These are phyloP conservation scores for Drosophila mauritiana DNA, from an alignment of 1,140 invertebrate genomes.

Conservation along the genomic window DNA sequence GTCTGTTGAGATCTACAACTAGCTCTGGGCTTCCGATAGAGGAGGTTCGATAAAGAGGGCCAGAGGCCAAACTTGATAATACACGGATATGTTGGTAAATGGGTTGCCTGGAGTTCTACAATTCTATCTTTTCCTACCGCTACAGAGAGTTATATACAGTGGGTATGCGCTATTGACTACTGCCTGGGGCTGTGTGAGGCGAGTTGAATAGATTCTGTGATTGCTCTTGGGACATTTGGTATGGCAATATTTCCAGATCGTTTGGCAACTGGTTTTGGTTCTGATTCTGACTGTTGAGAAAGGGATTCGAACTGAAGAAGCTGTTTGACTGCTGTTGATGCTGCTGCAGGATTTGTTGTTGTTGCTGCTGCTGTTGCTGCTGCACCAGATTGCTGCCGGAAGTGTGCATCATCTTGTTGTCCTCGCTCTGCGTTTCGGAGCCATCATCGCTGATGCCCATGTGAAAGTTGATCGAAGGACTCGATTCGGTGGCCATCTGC, in stretches of 20 bases:
- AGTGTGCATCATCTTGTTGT: slow-evolving; percentile 60
- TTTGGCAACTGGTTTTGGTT: slow-evolving; percentile 70
- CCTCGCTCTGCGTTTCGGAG: slow-evolving; percentile 68
- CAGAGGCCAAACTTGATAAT: slow-evolving; percentile 41
- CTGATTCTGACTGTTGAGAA: slow-evolving; percentile 51
- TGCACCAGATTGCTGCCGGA: slow-evolving; percentile 30
- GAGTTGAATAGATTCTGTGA: slow-evolving; percentile 79
- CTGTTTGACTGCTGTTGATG: slow-evolving; percentile 49
- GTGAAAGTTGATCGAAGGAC: slow-evolving; percentile 73
- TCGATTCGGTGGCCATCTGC: slow-evolving; percentile 80
- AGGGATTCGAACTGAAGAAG: slow-evolving; percentile 60
- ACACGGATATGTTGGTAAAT: slow-evolving; percentile 1
- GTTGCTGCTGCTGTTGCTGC: slow-evolving; percentile 44
- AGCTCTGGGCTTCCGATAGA: slow-evolving; percentile 28
- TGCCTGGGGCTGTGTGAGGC: slow-evolving; percentile 58
- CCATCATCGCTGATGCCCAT: slow-evolving; percentile 80
- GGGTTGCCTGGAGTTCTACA: background rate
- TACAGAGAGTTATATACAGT: slow-evolving; percentile 35
- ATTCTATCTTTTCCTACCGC: background rate
- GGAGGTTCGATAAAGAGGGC: slow-evolving; percentile 56
- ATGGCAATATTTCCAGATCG: slow-evolving; percentile 78
- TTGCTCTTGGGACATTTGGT: slow-evolving; percentile 78
- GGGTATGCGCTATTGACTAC: slow-evolving; percentile 49
- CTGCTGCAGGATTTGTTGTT: slow-evolving; percentile 33
- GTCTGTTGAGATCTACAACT: slow-evolving; percentile 82